Conservation (phyloP, 2,888 invertebrate genomes). For the Morpho helenor region DNA sequence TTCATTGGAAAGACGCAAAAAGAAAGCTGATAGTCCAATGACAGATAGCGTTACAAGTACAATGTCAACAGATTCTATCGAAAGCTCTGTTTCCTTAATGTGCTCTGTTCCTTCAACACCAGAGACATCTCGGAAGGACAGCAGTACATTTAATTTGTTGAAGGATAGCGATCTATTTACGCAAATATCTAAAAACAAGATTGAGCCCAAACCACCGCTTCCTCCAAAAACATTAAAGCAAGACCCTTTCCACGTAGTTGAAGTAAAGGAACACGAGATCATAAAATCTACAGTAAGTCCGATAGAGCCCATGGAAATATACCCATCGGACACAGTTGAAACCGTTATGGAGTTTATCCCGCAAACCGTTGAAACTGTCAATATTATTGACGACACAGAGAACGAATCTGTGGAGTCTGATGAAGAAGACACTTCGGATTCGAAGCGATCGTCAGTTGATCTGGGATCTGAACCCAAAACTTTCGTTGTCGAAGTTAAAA, state of each 20-base stretch:
- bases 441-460: slow-evolving; percentile 35
- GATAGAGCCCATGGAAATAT: slow-evolving; percentile 60
- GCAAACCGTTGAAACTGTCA: slow-evolving; percentile 75
- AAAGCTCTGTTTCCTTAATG: slow-evolving; percentile 29
- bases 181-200: slow-evolving; percentile 80
- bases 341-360: slow-evolving; percentile 75
- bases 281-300: slow-evolving; percentile 79
- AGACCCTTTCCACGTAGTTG: slow-evolving; percentile 80
- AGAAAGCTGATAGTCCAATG: slow-evolving; percentile 31
- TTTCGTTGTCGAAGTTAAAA: slow-evolving; percentile 61
- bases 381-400: slow-evolving; percentile 76
- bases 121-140: slow-evolving; percentile 66
- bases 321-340: slow-evolving; percentile 69
- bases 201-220: slow-evolving; percentile 32
- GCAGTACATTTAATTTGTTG: slow-evolving; percentile 81
- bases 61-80: slow-evolving; percentile 44
- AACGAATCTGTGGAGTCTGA: slow-evolving; percentile 54
- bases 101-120: slow-evolving; percentile 43
- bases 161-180: slow-evolving; percentile 84
- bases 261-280: slow-evolving; percentile 84
- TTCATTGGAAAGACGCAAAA: slow-evolving; percentile 42
- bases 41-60: slow-evolving; percentile 36
- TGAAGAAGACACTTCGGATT: slow-evolving; percentile 14
- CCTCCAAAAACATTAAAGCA: slow-evolving; percentile 27
- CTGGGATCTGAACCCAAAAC: slow-evolving; percentile 57